Conservation (phyloP, 2,113 vertebrate species). For the Miniopterus natalensis region DNA sequence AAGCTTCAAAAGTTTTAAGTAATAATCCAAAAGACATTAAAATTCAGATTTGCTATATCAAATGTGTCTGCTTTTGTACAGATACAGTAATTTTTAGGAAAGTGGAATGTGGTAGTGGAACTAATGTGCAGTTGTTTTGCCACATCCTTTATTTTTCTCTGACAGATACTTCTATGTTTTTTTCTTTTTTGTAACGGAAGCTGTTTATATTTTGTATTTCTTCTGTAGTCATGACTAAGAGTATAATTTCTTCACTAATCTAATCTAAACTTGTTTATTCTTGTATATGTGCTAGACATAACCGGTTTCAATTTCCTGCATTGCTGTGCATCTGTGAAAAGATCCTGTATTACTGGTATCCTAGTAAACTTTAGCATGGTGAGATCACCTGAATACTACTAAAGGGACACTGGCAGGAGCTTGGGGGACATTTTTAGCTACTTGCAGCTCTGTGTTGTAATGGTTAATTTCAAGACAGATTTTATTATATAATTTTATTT, state of each 20-base stretch:
- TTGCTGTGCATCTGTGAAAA: not conserved
- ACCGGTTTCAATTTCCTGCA: not conserved
- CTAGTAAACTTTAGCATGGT: not conserved
- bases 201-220: slow-evolving; percentile 5
- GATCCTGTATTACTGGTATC: not conserved
- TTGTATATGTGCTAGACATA: not conserved
- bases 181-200: not conserved
- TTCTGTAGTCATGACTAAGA: not conserved
- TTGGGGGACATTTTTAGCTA: not conserved
- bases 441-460: not conserved
- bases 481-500: slow-evolving; percentile 12
- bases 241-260: not conserved
- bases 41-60: not conserved
- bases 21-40: not conserved
- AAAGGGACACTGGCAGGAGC: not conserved
- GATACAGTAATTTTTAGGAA: not conserved
- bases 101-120: not conserved
- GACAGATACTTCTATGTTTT: not conserved
- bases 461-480: not conserved
- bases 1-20: not conserved
- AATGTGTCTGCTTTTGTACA: not conserved
- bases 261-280: not conserved
- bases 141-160: not conserved
- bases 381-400: not conserved
- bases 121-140: not conserved